Evolutionary conservation across 2,888 invertebrate genomes (phyloP).

Genomic region (Nomada fabriciana): DNA sequence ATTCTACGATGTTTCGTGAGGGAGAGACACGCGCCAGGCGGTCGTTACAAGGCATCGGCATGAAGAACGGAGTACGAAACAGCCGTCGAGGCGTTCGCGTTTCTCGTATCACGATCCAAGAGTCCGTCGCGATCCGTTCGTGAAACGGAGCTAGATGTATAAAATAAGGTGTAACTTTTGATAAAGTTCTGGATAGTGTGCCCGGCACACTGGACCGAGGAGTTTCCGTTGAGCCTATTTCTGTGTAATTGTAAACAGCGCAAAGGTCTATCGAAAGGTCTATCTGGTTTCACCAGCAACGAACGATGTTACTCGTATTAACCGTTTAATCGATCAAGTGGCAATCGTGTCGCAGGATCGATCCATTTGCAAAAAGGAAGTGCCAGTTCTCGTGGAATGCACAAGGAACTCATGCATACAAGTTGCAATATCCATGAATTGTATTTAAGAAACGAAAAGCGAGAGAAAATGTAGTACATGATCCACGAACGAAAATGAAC

Average conservation of each 20-base stretch:
- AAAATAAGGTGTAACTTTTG: background rate
- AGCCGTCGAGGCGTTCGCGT: background rate
- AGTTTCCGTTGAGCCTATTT: constrained; percentile 46
- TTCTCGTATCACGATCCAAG: background rate
- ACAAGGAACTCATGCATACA: background rate
- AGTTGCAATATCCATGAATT: background rate
- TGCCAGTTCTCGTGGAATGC: background rate
- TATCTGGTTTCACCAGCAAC: constrained; percentile 45
- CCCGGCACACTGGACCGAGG: constrained; percentile 4
- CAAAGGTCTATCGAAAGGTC: constrained; percentile 11
- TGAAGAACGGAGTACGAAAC: background rate
- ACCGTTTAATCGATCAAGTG: constrained; percentile 20
- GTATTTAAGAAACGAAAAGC: background rate
- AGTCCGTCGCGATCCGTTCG: background rate
- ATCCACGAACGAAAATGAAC: background rate
- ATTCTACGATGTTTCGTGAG: constrained; percentile 64
- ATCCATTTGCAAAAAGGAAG: background rate
- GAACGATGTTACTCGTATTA: constrained; percentile 36
- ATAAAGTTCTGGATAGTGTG: background rate
- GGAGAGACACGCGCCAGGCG: constrained; percentile 4
- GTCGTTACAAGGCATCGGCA: constrained; percentile 21
- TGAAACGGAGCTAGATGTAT: background rate
- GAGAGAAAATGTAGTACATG: too few relatives aligned
- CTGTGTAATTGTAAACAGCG: constrained; percentile 1
- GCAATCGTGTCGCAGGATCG: background rate